These are phyloP conservation scores for Pogonophryne albipinna DNA, from an alignment of 2,797 vertebrate species.

Conservation along the genomic window DNA sequence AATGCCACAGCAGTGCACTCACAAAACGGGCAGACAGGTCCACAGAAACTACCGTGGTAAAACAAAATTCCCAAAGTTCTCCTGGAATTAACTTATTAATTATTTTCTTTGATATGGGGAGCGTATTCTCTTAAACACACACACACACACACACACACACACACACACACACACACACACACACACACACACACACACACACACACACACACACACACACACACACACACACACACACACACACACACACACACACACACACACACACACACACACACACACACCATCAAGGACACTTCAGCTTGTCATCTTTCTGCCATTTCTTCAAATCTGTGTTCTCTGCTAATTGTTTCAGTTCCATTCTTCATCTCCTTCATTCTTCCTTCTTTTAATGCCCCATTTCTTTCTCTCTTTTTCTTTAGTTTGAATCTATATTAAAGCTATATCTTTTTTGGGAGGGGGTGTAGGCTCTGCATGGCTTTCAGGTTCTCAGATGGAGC, in stretches of 20 bases:
- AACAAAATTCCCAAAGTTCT: too few species aligned
- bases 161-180: background rate
- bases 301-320: constrained; percentile 30
- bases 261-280: background rate
- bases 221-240: constrained; percentile 1
- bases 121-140: too few species aligned
- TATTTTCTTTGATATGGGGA: too few species aligned
- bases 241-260: background rate
- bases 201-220: constrained; percentile 7
- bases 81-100: too few species aligned
- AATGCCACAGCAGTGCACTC: too few species aligned
- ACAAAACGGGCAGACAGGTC: too few species aligned
- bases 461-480: background rate
- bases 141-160: too few species aligned
- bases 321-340: constrained; percentile 20
- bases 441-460: background rate
- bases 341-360: background rate
- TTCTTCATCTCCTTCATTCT: background rate
- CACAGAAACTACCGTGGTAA: too few species aligned
- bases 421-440: background rate
- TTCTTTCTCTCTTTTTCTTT: background rate
- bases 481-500: constrained; percentile 1
- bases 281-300: constrained; percentile 21
- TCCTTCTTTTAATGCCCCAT: background rate
- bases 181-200: background rate